Conservation (phyloP, 2,113 vertebrate genomes). For the Hippoglossus stenolepis region DNA sequence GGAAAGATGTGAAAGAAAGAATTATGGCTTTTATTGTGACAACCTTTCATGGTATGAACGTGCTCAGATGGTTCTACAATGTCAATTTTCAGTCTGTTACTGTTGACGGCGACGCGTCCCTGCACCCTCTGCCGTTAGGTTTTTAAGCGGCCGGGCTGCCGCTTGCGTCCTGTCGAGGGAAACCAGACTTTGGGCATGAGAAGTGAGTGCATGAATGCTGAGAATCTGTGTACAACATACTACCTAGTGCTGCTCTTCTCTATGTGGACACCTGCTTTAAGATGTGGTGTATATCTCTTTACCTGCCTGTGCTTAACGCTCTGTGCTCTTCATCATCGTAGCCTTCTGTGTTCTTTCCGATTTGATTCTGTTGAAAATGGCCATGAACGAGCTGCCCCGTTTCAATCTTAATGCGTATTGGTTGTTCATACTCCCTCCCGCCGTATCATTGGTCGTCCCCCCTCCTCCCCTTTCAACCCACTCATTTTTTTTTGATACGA, state of each 20-base stretch:
- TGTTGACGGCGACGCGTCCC: conserved; percentile 40
- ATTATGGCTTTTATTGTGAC: conserved; percentile 50
- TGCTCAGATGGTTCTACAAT: conserved; percentile 57
- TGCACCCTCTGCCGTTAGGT: conserved; percentile 39
- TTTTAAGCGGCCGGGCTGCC: conserved; percentile 63
- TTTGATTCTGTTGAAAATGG: conserved; percentile 81
- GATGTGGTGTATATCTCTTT: conserved; percentile 91
- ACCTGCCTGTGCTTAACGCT: conserved; percentile 90
- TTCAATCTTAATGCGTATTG: conserved; percentile 88
- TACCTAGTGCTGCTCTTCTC: conserved; percentile 90
- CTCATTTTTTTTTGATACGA: conserved; percentile 77
- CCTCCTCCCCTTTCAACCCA: conserved; percentile 19
- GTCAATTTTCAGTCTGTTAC: conserved; percentile 44
- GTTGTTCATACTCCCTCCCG: conserved; percentile 37
- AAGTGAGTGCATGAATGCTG: conserved; percentile 79
- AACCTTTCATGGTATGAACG: conserved; percentile 46
- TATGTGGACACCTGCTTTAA: conserved; percentile 89
- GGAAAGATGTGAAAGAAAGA: conserved; percentile 42
- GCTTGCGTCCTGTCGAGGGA: conserved; percentile 75
- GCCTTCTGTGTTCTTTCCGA: conserved; percentile 89
- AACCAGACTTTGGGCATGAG: conserved; percentile 57
- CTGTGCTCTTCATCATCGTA: conserved; percentile 92
- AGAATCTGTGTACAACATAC: conserved; percentile 93
- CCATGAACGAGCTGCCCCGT: conserved; percentile 87
- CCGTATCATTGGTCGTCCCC: conserved; percentile 52